Conservation (phyloP, 2,797 vertebrate genomes). For the Ciconia nigra region DNA sequence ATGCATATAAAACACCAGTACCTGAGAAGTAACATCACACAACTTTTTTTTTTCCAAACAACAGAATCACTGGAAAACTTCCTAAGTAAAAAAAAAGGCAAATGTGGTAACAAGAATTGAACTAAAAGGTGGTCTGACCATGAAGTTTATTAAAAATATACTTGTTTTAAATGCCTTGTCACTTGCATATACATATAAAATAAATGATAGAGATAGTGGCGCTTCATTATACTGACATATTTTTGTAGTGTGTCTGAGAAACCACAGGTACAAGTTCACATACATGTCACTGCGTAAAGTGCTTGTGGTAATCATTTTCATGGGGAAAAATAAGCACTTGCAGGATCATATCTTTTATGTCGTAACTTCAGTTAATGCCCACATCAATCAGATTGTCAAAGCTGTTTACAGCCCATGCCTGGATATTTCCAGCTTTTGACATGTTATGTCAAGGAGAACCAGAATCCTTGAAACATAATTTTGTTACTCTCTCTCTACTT, state of each 20-base stretch:
- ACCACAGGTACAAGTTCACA: not conserved
- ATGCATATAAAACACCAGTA: not conserved
- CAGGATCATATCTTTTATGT: constrained; percentile 1
- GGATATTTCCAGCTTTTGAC: not conserved
- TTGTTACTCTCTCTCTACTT: not conserved
- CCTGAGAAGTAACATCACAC: not conserved
- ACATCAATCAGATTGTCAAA: constrained; percentile 44
- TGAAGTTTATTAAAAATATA: not conserved
- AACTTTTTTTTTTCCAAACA: accelerated
- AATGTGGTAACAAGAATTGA: not conserved
- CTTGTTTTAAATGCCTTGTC: not conserved
- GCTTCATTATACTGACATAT: not conserved
- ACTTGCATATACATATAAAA: not conserved
- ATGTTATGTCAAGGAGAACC: constrained; percentile 28
- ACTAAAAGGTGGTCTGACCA: not conserved
- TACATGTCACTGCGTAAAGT: not conserved
- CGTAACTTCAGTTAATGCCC: constrained; percentile 1
- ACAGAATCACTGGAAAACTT: not conserved
- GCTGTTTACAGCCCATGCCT: constrained; percentile 43
- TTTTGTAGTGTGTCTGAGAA: not conserved
- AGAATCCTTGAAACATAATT: not conserved
- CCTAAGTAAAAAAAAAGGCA: not conserved
- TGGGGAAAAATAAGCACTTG: constrained; percentile 17
- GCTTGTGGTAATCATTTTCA: constrained; percentile 7
- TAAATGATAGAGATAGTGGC: not conserved